Conservation (phyloP, 2,113 vertebrate species). For the Myxocyprinus asiaticus region DNA sequence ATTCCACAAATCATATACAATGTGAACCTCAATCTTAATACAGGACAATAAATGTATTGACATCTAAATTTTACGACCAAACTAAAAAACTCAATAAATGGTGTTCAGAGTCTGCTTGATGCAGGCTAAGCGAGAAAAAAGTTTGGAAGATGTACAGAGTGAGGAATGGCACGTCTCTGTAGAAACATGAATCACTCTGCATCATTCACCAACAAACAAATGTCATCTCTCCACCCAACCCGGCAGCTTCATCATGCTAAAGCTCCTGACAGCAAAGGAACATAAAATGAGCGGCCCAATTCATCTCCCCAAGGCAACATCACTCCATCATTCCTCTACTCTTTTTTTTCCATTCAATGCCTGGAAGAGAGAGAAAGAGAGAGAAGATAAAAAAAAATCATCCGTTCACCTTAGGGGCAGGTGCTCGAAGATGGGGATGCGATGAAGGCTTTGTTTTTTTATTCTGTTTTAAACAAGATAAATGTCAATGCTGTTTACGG, state of each 20-base stretch:
- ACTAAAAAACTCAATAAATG: conserved; percentile 1
- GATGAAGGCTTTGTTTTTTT: conserved; percentile 19
- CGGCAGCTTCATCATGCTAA: conserved; percentile 64
- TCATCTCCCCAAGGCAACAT: conserved; percentile 70
- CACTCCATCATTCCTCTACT: conserved; percentile 62
- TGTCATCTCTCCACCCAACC: conserved; percentile 64
- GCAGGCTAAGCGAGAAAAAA: conserved; percentile 9
- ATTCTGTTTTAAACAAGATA: not conserved
- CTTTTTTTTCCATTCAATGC: conserved; percentile 55
- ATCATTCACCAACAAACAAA: conserved; percentile 69
- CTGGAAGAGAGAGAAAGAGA: conserved; percentile 6
- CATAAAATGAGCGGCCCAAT: conserved; percentile 72
- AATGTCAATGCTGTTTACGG: not conserved
- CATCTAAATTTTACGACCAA: conserved; percentile 2
- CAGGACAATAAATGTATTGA: conserved; percentile 29
- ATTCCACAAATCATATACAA: conserved; percentile 24
- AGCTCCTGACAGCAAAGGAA: conserved; percentile 66
- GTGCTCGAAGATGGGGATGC: conserved; percentile 53
- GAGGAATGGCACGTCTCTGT: conserved; percentile 19
- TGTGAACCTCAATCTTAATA: not conserved
- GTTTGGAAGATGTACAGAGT: conserved; percentile 27
- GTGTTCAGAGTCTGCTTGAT: not conserved
- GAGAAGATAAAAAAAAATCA: conserved; percentile 55
- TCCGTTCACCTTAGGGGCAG: conserved; percentile 50
- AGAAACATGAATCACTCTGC: conserved; percentile 64